Evolutionary conservation across 2,888 invertebrate species (phyloP), one percentile per base, ranked within the genome.

Genomic region (Schizotus pectinicornis): DNA sequence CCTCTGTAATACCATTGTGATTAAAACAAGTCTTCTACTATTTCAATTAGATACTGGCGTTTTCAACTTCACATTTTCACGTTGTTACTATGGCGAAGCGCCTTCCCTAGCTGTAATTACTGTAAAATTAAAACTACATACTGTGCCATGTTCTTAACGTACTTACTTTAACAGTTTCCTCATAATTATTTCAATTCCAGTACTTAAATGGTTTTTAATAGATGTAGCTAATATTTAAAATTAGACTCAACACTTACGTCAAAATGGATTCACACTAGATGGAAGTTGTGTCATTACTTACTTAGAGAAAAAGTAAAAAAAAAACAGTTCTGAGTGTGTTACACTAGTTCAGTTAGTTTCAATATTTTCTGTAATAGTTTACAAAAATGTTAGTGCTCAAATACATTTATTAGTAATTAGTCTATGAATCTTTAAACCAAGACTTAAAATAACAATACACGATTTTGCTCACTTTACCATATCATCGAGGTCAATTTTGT

Each of bases 141-240:
- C 45, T 53, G 53, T 53, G 53, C 54, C 54, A 54, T 54, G 47
- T 47, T 54, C 51, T 54, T 54, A 37, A 46, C 31, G 38, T 22
- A 22, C 22, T 22, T 22, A 22, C 22, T 22, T 22, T 22, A 22
- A 22, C 22, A 22, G 5, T 22, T 22, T 22, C 37, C 45, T 53
- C 9, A 31, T 12, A 12, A 38, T 9, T 13, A 32, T 53, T 53
- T 38, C 32, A 45, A 45, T 53, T 38, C 33, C 34, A 50, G 50
- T 50, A n/a, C n/a, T n/a, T n/a, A 50, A 41, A 34, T 50, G 50
- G 50, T 39, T 50, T 39, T 50, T 50, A 41, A 50, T 33, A 37
- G 39, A 50, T 35, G 46, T 46, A 46, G 14, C 22, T 22, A 22
- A 22, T 22, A 22, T 22, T 35, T 14, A n/a, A 46, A 46, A 50